Evolutionary conservation across 2,888 invertebrate genomes (phyloP).

Genomic region (Hypomecis atomaria): DNA sequence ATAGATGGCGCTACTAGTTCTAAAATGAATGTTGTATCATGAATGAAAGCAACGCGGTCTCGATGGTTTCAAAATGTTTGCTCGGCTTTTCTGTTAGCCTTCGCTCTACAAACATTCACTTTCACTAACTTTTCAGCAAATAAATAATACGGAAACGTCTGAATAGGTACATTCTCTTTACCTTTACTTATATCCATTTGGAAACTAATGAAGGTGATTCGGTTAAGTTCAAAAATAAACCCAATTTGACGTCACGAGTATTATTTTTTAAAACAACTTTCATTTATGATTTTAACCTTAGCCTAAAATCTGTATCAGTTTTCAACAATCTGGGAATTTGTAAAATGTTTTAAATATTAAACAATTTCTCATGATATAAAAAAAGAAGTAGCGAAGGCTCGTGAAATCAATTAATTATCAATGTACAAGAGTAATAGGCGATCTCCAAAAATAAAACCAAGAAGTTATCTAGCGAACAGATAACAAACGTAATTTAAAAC

Average conservation of each 20-base stretch:
- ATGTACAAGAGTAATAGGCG: not conserved
- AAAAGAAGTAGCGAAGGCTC: no score
- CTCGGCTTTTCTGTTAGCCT: conserved; percentile 65
- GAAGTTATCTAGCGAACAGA: conserved; percentile 17
- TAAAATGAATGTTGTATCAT: conserved; percentile 14
- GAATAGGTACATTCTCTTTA: conserved; percentile 65
- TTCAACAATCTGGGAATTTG: not conserved
- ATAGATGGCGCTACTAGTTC: conserved; percentile 60
- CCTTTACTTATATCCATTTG: conserved; percentile 62
- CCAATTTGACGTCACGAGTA: conserved; percentile 33
- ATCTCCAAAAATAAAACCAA: conserved; percentile 15
- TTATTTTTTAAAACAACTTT: conserved; percentile 35
- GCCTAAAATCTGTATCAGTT: not conserved
- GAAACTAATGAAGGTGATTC: conserved; percentile 65
- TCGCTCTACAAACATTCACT: conserved; percentile 60
- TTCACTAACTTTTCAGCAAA: conserved; percentile 72
- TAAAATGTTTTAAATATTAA: not conserved
- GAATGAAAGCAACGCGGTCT: conserved; percentile 46
- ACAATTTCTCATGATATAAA: no score
- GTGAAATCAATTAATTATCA: no score
- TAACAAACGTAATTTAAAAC: conserved; percentile 38
- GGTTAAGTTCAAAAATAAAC: conserved; percentile 45
- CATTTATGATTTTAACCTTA: conserved; percentile 28
- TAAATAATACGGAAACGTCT: conserved; percentile 67
- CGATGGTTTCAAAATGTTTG: conserved; percentile 40